Base-by-base conservation (phyloP, 2,888 invertebrate species). In the Tipula unca region DNA sequence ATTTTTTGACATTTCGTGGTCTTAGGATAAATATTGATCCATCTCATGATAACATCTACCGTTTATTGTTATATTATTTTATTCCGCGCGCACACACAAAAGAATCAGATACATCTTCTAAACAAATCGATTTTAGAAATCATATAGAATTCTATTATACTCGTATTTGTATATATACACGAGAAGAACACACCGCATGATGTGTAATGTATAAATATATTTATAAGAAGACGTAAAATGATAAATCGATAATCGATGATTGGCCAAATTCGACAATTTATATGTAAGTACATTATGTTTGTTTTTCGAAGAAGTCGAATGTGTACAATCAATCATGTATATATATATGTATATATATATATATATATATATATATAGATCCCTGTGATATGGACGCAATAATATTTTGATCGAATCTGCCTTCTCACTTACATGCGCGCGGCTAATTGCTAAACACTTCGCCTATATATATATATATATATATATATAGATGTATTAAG, bases 171-270 rank as follows among this genome's bases (percentile, higher is more conserved):
- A 17, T n/a, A 69, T 69, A 69, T 25, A 25, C 25, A 42, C 42
- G n/a, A 48, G 69, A 69, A 20, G 69, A 69, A 69, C 25, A 69
- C 69, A 69, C 69, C 69, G 69, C 69, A 69, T 69, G 69, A 69
- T 2, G 25, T 6, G 32, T n/a, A 48, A 1, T 20, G 13, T 25
- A 48, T 17, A 42, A 1, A 42, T 35, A 35, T 6, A 42, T 42
- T n/a, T 6, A n/a, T 82, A 82, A 82, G 13, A 32, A 29, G 35
- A 29, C 29, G 17, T 5, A n/a, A 83, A 36, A 84, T 84, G 84
- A 84, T 84, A 36, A 84, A 84, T 84, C 84, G 84, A 84, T 84
- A 84, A 35, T 84, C 84, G 84, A 84, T 84, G 84, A 84, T 36
- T 84, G 84, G 36, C 36, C 32, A 84, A 84, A 84, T 25, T 10